Evolutionary conservation across 2,888 invertebrate species (phyloP), one percentile per base, ranked within the genome.

Genomic region (Drosophila mayaguana): DNA sequence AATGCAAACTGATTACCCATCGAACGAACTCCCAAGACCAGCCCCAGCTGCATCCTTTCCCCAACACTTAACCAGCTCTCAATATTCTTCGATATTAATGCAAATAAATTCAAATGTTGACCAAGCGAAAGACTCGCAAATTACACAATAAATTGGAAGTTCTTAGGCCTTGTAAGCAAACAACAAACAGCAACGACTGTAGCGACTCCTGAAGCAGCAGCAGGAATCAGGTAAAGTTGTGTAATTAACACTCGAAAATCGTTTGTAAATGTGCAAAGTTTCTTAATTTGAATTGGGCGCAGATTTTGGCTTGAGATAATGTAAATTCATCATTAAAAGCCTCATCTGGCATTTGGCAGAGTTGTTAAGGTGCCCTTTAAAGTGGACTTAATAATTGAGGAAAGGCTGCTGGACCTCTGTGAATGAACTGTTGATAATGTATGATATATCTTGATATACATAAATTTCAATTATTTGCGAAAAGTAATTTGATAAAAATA

Each of bases 1-100:
- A 68, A 75, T 79, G 51, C 59, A 67, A 75, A 79, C 55, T 46
- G 45, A 79, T 75, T 59, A 46, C 55, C 14, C 16, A 3, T 28
- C 25, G 46, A n/a, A 42, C 34, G 22, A 32, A 7, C 32, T 28
- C 28, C 28, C 28, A 4, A 28, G 28, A 28, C 28, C 28, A 32
- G 32, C 11, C 11, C 32, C 9, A 2, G 0, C 11, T 8, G 3
- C 32, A 36, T 38, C 28, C 36, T 46, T 46, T 42, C 2, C 38
- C 45, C 32, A 45, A 48, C 36, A 22, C 28, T 32, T 20, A 14
- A 48, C 25, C 2, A 16, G 16, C n/a, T n/a, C 50, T 28, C 50
- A 16, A 38, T 55, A 12, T n/a, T 11, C 25, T 50, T 38, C 50
- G 20, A 70, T 60, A 65, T 66, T 48, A 32, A 62, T 60, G 61